Percentiles rank a stretch among this genome's conserved stretches.
phyloP scores from a whole-genome alignment of 2,797 vertebrate species.

The Hybognathus amarus region DNA sequence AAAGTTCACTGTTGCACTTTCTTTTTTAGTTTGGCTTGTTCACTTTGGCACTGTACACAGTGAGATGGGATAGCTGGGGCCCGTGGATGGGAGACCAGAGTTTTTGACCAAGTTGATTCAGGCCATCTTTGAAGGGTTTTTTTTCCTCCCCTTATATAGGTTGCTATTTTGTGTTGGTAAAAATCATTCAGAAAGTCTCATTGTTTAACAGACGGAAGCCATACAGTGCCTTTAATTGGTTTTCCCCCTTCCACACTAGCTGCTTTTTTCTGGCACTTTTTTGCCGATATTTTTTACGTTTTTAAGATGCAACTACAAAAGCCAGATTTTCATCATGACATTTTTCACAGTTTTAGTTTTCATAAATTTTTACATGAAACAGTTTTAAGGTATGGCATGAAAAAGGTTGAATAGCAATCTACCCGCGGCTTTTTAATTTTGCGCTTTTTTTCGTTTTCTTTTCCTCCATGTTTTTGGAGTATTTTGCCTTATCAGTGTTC shows the following conservation, averaged over 20 bases:
- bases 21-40: constrained; percentile 92
- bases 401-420: constrained; percentile 86
- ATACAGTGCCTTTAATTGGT: constrained; percentile 99
- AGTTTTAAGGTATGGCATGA: constrained; percentile 98
- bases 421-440: constrained; percentile 96
- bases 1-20: constrained; percentile 98
- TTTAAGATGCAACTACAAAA: constrained; percentile 81
- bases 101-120: constrained; percentile 66
- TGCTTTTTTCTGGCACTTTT: constrained; percentile 83
- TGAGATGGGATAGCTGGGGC: constrained; percentile 79
- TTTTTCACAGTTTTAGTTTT: constrained; percentile 96
- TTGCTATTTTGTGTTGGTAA: constrained; percentile 88
- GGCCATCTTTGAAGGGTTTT: constrained; percentile 80
- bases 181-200: constrained; percentile 86
- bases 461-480: constrained; percentile 61
- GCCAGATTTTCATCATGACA: constrained; percentile 90
- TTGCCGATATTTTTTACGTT: constrained; percentile 83
- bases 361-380: constrained; percentile 99
- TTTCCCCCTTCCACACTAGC: constrained; percentile 76
- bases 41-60: constrained; percentile 96
- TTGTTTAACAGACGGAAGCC: constrained; percentile 92
- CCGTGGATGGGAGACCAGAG: constrained; percentile 62
- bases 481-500: constrained; percentile 75
- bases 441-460: constrained; percentile 67
- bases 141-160: constrained; percentile 78